Conservation (phyloP, 2,888 invertebrate species). For the Drosophila imparisetae region DNA sequence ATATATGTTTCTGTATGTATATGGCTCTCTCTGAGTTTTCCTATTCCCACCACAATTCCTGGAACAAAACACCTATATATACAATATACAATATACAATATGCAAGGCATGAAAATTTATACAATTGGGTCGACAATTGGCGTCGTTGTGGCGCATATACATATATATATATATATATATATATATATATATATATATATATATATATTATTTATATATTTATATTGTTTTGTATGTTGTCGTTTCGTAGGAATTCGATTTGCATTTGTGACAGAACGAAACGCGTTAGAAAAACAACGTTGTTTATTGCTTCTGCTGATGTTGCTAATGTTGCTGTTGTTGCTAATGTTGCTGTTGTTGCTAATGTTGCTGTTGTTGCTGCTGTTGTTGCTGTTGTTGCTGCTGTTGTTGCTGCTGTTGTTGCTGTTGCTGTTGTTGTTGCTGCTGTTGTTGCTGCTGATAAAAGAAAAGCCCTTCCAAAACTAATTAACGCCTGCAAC, state of each 20-base stretch:
- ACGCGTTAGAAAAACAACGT: conserved; percentile 58
- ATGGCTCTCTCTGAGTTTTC: conserved; percentile 6
- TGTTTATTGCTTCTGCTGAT: conserved; percentile 24
- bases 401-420: conserved; percentile 23
- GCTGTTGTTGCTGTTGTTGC: conserved; percentile 8
- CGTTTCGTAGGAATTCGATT: conserved; percentile 57
- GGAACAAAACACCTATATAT: conserved; percentile 20
- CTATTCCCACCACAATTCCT: conserved; percentile 28
- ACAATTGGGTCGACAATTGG: conserved; percentile 57
- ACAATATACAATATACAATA: neutral
- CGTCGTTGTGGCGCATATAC: conserved; percentile 35
- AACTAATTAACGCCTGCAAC: conserved; percentile 79
- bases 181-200: conserved; percentile 1
- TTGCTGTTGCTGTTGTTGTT: conserved; percentile 26
- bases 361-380: conserved; percentile 29
- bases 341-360: conserved; percentile 30
- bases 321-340: conserved; percentile 24
- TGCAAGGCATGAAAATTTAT: conserved; percentile 49
- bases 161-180: no score
- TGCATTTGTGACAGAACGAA: conserved; percentile 77
- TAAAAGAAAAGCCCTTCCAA: conserved; percentile 73
- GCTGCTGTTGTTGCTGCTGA: conserved; percentile 56
- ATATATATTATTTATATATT: neutral
- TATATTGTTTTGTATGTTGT: neutral
- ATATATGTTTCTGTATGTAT: neutral